Conservation (phyloP, 2,113 vertebrate species). For the Alectura lathami region DNA sequence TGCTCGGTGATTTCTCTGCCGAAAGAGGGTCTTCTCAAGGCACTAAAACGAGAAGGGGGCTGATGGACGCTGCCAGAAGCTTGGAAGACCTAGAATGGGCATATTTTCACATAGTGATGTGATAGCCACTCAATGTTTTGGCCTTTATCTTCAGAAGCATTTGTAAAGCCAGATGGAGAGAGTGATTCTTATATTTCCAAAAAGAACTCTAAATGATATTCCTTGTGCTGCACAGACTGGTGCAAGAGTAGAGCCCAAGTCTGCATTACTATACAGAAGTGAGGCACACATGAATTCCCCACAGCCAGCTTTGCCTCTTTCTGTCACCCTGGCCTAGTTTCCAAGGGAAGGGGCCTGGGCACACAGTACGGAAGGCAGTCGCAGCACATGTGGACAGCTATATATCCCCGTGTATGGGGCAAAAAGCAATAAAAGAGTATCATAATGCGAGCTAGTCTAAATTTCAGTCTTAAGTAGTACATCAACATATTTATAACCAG, state of each 20-base stretch:
- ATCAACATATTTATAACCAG: neutral
- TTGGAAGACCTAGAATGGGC: neutral
- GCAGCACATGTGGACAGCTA: fast-evolving
- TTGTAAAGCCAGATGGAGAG: neutral
- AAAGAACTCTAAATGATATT: neutral
- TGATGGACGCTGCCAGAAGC: neutral
- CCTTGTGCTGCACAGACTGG: neutral
- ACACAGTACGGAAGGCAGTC: neutral
- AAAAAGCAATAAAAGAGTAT: neutral
- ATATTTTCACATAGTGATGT: neutral
- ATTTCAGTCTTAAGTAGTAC: neutral
- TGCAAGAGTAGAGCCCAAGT: neutral
- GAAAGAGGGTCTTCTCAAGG: neutral
- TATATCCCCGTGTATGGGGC: fast-evolving
- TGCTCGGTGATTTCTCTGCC: neutral
- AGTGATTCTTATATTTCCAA: neutral
- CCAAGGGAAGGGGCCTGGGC: neutral
- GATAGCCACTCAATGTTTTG: neutral
- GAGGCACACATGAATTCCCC: neutral
- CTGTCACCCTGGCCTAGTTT: fast-evolving
- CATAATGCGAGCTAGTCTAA: neutral
- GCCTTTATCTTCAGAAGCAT: neutral
- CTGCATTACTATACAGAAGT: neutral
- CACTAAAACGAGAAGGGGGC: neutral
- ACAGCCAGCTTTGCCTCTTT: neutral